phyloP scores from a whole-genome alignment of 2,888 invertebrate species.

The Tachina fera region DNA sequence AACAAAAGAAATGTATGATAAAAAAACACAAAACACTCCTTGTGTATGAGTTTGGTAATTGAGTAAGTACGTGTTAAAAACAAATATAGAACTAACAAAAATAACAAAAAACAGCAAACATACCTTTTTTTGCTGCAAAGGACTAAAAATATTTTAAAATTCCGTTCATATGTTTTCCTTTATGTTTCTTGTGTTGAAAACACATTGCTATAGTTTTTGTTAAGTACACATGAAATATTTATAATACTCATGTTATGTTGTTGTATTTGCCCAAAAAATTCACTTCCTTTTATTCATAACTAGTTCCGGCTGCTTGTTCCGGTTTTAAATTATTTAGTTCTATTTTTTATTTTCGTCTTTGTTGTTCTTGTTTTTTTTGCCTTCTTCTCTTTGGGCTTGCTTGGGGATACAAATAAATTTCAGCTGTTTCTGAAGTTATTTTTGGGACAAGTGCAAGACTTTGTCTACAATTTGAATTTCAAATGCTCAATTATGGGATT shows the following conservation, averaged over 20 bases:
- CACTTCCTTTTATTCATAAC: conserved; percentile 63
- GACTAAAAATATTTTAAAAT: conserved; percentile 19
- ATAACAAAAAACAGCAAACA: conserved; percentile 25
- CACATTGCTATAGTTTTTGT: background rate
- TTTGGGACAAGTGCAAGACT: conserved; percentile 63
- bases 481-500: background rate
- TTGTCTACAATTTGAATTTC: conserved; percentile 12
- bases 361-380: background rate
- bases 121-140: conserved; percentile 1
- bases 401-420: conserved; percentile 28
- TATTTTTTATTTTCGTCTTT: background rate
- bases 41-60: conserved; percentile 24
- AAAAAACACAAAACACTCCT: background rate
- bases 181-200: conserved; percentile 27
- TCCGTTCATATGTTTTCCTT: conserved; percentile 21
- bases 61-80: conserved; percentile 57
- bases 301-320: conserved; percentile 67
- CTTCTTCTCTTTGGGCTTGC: background rate
- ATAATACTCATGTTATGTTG: conserved; percentile 26
- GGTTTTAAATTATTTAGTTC: conserved; percentile 48
- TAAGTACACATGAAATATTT: conserved; percentile 27
- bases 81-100: conserved; percentile 44
- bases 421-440: conserved; percentile 61
- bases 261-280: conserved; percentile 46
- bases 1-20: background rate